A percentile compares a stretch with the other conserved stretches of the same genome.
Conservation (phyloP, 2,113 vertebrate species). For the Axis porcinus region DNA sequence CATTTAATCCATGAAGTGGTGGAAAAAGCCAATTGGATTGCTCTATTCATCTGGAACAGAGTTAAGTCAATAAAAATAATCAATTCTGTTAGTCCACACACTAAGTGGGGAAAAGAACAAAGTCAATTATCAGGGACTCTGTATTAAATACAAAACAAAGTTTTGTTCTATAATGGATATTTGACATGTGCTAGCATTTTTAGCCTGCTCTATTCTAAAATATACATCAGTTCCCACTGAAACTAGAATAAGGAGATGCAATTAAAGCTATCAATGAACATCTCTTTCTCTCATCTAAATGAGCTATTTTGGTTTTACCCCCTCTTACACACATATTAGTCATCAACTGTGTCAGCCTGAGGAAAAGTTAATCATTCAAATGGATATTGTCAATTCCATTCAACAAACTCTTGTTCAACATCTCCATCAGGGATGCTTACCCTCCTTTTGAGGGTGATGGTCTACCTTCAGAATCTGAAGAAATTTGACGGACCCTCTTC, state of each 20-base stretch:
- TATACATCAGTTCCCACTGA: neutral
- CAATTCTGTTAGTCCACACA: conserved; percentile 31
- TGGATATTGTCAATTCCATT: neutral
- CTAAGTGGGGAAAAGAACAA: neutral
- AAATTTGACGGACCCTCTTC: neutral
- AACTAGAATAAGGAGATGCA: neutral
- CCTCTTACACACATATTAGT: neutral
- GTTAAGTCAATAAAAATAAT: conserved; percentile 49
- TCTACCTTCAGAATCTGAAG: neutral
- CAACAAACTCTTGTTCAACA: neutral
- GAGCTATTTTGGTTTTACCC: neutral
- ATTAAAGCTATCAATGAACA: neutral
- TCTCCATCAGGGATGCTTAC: neutral
- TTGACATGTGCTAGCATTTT: neutral
- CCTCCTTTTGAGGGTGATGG: neutral
- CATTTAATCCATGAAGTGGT: neutral
- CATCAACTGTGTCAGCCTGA: neutral
- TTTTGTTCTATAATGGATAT: neutral
- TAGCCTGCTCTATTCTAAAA: neutral
- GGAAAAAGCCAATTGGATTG: neutral
- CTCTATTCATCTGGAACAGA: conserved; percentile 30
- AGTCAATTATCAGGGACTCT: conserved; percentile 21
- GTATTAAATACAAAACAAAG: neutral
- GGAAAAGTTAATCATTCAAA: neutral
- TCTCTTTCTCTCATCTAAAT: neutral